A percentile compares a stretch with the other conserved stretches of the same genome.
These are phyloP conservation scores for Ceyx melanurus DNA, from an alignment of 2,113 vertebrate genomes.

Conservation along the genomic window DNA sequence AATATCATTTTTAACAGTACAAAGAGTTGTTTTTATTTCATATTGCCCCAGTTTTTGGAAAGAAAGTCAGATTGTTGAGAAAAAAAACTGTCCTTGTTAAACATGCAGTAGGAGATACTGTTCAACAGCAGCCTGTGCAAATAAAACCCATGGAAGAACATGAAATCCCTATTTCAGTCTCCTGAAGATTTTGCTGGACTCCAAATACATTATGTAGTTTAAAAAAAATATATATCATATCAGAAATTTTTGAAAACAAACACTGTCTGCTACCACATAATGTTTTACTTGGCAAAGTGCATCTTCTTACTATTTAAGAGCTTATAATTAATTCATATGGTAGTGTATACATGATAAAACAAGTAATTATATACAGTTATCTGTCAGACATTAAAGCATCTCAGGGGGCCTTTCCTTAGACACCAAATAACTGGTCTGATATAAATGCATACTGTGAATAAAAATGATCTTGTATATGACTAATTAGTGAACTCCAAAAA, in stretches of 20 bases:
- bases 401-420: neutral
- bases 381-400: slow-evolving; percentile 39
- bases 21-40: slow-evolving; percentile 50
- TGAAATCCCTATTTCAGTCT: neutral
- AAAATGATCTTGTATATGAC: neutral
- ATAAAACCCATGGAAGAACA: neutral
- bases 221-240: neutral
- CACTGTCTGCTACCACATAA: neutral
- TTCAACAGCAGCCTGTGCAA: neutral
- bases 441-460: neutral
- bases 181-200: neutral
- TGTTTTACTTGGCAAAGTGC: slow-evolving; percentile 12
- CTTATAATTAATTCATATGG: slow-evolving; percentile 42
- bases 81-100: slow-evolving; percentile 41
- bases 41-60: slow-evolving; percentile 35
- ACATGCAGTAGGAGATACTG: neutral
- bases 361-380: slow-evolving; percentile 41
- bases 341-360: neutral
- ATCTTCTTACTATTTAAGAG: slow-evolving; percentile 24
- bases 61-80: slow-evolving; percentile 13
- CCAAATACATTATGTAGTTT: neutral
- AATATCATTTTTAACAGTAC: slow-evolving; percentile 16
- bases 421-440: neutral
- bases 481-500: slow-evolving; percentile 6
- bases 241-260: neutral